Percentiles rank a stretch among this genome's conserved stretches.
These are phyloP conservation scores for Rhopilema esculentum DNA, from an alignment of 30 jellyfish, hydroid and myxozoan species.

Conservation along the genomic window DNA sequence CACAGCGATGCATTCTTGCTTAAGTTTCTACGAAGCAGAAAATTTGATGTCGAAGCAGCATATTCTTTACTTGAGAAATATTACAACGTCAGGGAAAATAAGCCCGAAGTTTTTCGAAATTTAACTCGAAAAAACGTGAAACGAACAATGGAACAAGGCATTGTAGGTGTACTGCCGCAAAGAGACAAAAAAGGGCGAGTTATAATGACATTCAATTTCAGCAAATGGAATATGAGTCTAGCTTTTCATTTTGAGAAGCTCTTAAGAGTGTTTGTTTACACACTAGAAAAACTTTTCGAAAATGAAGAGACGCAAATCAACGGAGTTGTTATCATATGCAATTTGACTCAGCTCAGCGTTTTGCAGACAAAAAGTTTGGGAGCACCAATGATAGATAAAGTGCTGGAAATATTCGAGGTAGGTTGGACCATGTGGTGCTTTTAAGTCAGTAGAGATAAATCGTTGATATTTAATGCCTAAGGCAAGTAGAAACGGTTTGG, in stretches of 20 bases:
- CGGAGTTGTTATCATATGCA: conserved; percentile 92
- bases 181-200: conserved; percentile 98
- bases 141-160: conserved; percentile 96
- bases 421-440: neutral
- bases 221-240: conserved; percentile 92
- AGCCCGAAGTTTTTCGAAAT: conserved; percentile 96
- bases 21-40: conserved; percentile 94
- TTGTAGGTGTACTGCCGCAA: conserved; percentile 98
- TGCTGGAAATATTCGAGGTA: conserved; percentile 84
- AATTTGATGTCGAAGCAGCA: conserved; percentile 95
- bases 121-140: conserved; percentile 92
- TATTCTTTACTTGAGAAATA: conserved; percentile 80
- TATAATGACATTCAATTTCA: conserved; percentile 77
- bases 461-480: no score
- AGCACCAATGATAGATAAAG: conserved; percentile 89
- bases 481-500: no score
- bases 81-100: conserved; percentile 89
- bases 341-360: conserved; percentile 89
- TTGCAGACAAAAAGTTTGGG: conserved; percentile 95
- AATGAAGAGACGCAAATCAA: conserved; percentile 97
- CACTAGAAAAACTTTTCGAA: conserved; percentile 92
- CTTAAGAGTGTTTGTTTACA: conserved; percentile 95
- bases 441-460: neutral
- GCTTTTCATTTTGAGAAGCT: conserved; percentile 97
- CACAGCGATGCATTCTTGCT: conserved; percentile 95